Evolutionary conservation across 1,140 invertebrate species (phyloP).

Genomic region (Yoshiicerus persimilis): DNA sequence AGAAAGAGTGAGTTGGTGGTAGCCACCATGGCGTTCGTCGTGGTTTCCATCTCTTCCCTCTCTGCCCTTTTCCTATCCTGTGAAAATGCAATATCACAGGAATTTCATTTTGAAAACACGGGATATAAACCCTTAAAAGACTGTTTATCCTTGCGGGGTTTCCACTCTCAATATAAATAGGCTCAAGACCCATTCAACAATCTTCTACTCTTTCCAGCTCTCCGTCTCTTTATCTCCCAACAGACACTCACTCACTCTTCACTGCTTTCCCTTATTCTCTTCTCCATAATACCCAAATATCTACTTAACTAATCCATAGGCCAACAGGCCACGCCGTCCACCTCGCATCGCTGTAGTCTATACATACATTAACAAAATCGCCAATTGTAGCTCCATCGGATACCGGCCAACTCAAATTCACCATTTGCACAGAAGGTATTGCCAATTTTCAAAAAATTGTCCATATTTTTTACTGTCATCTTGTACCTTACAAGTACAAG

Average conservation of each 20-base stretch:
- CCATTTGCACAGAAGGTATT: too few species aligned
- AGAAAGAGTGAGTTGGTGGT: not conserved
- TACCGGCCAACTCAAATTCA: too few species aligned
- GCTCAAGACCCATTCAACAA: slow-evolving; percentile 27
- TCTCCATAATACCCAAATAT: not conserved
- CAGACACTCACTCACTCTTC: not conserved
- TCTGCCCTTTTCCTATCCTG: not conserved
- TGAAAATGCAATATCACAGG: slow-evolving; percentile 52
- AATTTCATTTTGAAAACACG: slow-evolving; percentile 53
- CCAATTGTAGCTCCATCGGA: too few species aligned
- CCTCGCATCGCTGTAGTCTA: too few species aligned
- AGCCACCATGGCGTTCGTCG: not conserved
- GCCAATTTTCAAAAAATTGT: too few species aligned
- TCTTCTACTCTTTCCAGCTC: not conserved
- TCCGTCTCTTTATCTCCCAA: not conserved
- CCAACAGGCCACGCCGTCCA: too few species aligned
- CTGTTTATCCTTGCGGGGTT: slow-evolving; percentile 48
- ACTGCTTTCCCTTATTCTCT: not conserved
- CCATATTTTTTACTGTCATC: too few species aligned
- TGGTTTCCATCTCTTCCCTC: not conserved
- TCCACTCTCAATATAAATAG: slow-evolving; percentile 41
- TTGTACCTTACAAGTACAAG: too few species aligned
- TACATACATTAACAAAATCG: too few species aligned
- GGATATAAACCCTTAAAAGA: slow-evolving; percentile 48
- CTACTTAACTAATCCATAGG: too few species aligned